Base-by-base conservation (phyloP, 2,113 vertebrate genomes). In the Pelodiscus sinensis region DNA sequence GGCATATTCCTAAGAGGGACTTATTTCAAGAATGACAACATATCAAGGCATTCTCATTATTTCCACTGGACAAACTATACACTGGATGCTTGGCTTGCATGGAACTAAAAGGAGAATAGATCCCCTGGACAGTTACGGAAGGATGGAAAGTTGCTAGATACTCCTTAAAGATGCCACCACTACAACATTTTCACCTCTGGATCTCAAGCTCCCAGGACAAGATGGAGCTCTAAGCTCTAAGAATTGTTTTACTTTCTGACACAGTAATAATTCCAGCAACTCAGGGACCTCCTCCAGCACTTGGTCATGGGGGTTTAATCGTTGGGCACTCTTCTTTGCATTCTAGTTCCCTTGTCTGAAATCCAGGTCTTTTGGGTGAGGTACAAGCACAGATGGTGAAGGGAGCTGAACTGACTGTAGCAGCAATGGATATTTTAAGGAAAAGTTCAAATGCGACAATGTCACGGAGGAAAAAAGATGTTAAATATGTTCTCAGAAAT, bases 81-180 rank as follows among this genome's bases (percentile, higher is more conserved):
- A 16, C 62, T 65, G 62, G 29, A 50, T 5, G 0, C 1, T 0
- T 56, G 22, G n/a, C 50, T 18, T 31, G 50, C 31, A 15, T 24
- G 4, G 19, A 1, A 1, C 0, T 0, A 27, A 2, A 1, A 4
- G 27, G 60, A 19, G 24, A 15, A 19, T 9, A 57, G 9, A 1
- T 31, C 29, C 15, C 11, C 29, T 58, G 83, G 25, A 3, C 44
- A 62, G 22, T n/a, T 62, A 3, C 62, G 54, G 75, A 2, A 38
- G 29, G 29, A 1, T 35, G 22, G n/a, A 65, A 35, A 31, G 31
- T 27, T 15, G 5, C 3, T 10, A 19, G 11, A 3, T 11, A 19
- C 14, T 65, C 1, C 56, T 79, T 51, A 6, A 29, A 57, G 71
- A 3, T 18, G 1, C 4, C 14, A 44, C 1, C 35, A 31, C 1